A percentile compares a stretch with the other conserved stretches of the same genome.
phyloP scores from a whole-genome alignment of 2,888 invertebrate species.

The Steinernema scapterisci region DNA sequence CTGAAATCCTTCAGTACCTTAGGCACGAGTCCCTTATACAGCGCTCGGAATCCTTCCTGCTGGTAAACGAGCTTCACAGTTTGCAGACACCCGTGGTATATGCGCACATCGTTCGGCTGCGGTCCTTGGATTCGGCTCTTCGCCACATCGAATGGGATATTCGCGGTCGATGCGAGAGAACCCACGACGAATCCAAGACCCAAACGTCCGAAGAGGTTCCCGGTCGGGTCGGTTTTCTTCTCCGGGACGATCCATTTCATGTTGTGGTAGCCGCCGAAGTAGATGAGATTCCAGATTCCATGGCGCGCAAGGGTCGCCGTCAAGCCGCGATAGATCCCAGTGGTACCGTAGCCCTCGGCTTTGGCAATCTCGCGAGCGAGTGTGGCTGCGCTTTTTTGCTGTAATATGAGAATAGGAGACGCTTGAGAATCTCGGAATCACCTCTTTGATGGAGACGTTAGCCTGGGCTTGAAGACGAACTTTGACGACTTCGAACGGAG shows the following conservation, averaged over 20 bases:
- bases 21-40: constrained; percentile 85
- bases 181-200: constrained; percentile 85
- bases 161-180: constrained; percentile 82
- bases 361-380: constrained; percentile 81
- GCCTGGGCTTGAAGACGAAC: constrained; percentile 71
- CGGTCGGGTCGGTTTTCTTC: constrained; percentile 58
- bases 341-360: constrained; percentile 78
- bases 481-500: constrained; percentile 94
- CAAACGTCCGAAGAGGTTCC: constrained; percentile 68
- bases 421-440: neutral
- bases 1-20: constrained; percentile 70
- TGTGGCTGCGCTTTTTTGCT: constrained; percentile 76
- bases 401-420: constrained; percentile 42
- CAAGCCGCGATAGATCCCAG: constrained; percentile 73
- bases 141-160: constrained; percentile 94
- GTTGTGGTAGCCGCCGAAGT: constrained; percentile 92
- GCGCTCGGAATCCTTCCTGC: constrained; percentile 85
- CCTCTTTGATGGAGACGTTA: constrained; percentile 42
- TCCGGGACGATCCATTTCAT: constrained; percentile 76
- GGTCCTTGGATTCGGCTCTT: constrained; percentile 94
- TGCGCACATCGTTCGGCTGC: constrained; percentile 77
- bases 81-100: constrained; percentile 79
- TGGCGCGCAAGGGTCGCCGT: constrained; percentile 82
- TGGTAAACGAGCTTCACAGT: constrained; percentile 79
- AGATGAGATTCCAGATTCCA: constrained; percentile 89